Base-by-base conservation (phyloP, 2,888 invertebrate genomes). In the Monopis laevigella region DNA sequence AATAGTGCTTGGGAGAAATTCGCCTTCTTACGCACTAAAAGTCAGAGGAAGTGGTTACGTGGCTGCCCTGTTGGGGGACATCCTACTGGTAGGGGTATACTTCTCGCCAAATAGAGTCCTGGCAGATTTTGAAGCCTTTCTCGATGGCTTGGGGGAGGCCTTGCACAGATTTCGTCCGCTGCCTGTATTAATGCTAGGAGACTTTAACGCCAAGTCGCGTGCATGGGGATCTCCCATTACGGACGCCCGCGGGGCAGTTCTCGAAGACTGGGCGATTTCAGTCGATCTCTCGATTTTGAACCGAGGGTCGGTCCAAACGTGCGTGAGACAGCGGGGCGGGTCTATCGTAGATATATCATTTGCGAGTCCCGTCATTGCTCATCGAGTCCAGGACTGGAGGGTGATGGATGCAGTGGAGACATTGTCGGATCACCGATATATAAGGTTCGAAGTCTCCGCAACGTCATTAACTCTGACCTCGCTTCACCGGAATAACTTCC, bases 291-390 rank as follows among this genome's bases (percentile, higher is more conserved):
- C 30, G 0, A 8, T 48, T 1, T 6, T 46, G 0, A 52, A 52
- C 27, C 34, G 30, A 6, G 52, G 51, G 0, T 41, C 44, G 2
- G 40, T 40, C 1, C 17, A 41, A 26, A 52, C 52, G 0, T 53
- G 48, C n/a, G 48, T 52, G 16, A 45, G 50, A 3, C 41, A 29
- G 6, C 32, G 43, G 13, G 51, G 54, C 1, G 48, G 44, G 1
- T 52, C 51, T 1, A 48, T 48, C 2, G 48, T 51, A 8, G 48
- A 50, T 27, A 2, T 50, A 2, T 18, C 50, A 5, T 44, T 48
- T 16, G 45, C 47, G 0, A 34, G 19, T 12, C 40, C 46, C 13
- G 17, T 29, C 2, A 3, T 42, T 1, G 48, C 48, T 2, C 19
- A 39, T 14, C 40, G 39, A 4, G 40, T 47, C 1, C 27, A 6